A percentile compares a stretch with the other conserved stretches of the same genome.
Evolutionary conservation across 2,113 vertebrate species (phyloP).

Genomic region (Plecotus auritus): DNA sequence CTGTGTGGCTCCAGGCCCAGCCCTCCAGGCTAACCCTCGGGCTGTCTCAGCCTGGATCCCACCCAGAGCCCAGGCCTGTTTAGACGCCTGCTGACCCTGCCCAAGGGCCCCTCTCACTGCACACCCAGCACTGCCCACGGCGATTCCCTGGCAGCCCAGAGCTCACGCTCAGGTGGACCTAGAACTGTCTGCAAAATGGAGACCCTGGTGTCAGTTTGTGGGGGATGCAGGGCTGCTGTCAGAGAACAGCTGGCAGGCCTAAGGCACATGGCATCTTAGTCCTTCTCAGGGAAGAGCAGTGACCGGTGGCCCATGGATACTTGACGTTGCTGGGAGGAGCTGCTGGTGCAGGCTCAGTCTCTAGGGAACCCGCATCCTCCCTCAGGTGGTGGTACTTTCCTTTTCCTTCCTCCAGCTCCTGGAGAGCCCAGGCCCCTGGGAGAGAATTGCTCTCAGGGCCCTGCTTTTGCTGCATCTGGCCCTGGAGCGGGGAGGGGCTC

Average conservation of each 20-base stretch:
- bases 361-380: fast-evolving
- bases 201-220: neutral
- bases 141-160: neutral
- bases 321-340: neutral
- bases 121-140: fast-evolving
- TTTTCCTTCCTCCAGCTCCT: neutral
- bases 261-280: neutral
- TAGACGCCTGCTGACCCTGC: fast-evolving
- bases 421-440: neutral
- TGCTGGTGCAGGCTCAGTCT: too few species aligned
- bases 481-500: neutral
- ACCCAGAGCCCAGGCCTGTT: neutral
- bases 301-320: fast-evolving
- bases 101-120: fast-evolving
- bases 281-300: neutral
- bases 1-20: neutral
- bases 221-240: neutral
- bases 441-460: neutral
- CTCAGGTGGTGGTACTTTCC: too few species aligned
- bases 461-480: neutral
- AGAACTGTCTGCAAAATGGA: neutral
- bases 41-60: neutral
- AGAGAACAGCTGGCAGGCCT: neutral
- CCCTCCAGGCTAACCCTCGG: neutral
- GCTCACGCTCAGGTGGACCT: neutral